phyloP scores from a whole-genome alignment of 2,797 vertebrate genomes.

The Channa striata region DNA sequence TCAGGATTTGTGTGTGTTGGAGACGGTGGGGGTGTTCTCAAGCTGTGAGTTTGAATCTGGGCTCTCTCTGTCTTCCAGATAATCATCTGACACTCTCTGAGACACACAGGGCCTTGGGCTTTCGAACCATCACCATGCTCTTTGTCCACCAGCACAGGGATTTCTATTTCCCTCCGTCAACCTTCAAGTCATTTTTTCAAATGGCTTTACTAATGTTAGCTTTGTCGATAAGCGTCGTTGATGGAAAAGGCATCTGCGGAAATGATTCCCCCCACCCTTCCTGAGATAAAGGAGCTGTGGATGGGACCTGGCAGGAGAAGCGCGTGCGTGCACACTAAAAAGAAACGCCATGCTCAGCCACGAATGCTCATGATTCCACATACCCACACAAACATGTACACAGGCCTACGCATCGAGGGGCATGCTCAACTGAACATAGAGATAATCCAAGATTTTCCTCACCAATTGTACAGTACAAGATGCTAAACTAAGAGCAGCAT shows the following conservation, averaged over 20 bases:
- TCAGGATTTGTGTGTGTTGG: slow-evolving; percentile 17
- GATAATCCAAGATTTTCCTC: slow-evolving; percentile 39
- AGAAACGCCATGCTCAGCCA: slow-evolving; percentile 35
- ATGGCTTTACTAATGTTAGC: slow-evolving; percentile 79
- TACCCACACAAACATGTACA: slow-evolving; percentile 27
- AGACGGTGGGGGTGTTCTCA: slow-evolving; percentile 47
- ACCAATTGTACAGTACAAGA: slow-evolving; percentile 37
- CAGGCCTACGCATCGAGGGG: slow-evolving; percentile 21
- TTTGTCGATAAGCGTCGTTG: slow-evolving; percentile 78
- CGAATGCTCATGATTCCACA: slow-evolving; percentile 44
- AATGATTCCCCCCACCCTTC: slow-evolving; percentile 56
- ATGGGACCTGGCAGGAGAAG: slow-evolving; percentile 68
- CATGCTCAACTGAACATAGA: slow-evolving; percentile 35
- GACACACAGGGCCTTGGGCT: slow-evolving; percentile 47
- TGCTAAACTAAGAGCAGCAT: slow-evolving; percentile 55
- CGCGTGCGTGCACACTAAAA: slow-evolving; percentile 70
- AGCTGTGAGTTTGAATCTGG: slow-evolving; percentile 60
- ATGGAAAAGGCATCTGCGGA: slow-evolving; percentile 70
- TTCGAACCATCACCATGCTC: slow-evolving; percentile 39
- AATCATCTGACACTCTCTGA: slow-evolving; percentile 73
- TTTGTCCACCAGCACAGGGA: slow-evolving; percentile 53
- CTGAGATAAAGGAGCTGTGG: slow-evolving; percentile 66
- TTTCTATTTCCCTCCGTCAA: slow-evolving; percentile 53
- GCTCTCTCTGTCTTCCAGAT: slow-evolving; percentile 67
- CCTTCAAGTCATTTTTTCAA: slow-evolving; percentile 58